Percentiles rank a stretch among this genome's conserved stretches.
phyloP scores from a whole-genome alignment of 1,140 invertebrate genomes.

The Nymphalis io region DNA sequence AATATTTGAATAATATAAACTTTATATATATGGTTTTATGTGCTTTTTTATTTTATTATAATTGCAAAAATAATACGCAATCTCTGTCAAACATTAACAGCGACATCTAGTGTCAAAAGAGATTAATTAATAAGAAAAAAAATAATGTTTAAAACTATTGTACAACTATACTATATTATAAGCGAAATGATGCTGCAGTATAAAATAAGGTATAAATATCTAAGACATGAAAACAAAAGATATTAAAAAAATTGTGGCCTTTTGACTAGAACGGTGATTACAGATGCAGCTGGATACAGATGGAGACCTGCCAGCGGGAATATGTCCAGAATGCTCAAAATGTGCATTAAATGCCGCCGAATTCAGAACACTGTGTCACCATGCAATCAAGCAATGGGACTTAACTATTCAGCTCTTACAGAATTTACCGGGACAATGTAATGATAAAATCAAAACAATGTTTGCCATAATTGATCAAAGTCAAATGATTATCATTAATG shows the following conservation, averaged over 20 bases:
- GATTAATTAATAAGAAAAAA: too few species aligned
- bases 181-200: too few species aligned
- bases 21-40: not conserved
- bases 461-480: conserved; percentile 47
- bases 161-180: too few species aligned
- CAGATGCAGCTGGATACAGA: conserved; percentile 58
- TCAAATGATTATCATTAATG: conserved; percentile 41
- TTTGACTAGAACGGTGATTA: conserved; percentile 64
- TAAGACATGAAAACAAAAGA: not conserved
- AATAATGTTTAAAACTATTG: too few species aligned
- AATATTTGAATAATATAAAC: not conserved
- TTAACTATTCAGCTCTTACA: conserved; percentile 44
- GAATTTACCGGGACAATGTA: conserved; percentile 37
- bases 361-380: conserved; percentile 53
- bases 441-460: conserved; percentile 32
- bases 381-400: conserved; percentile 52
- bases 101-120: not conserved
- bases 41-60: not conserved
- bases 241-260: conserved; percentile 42
- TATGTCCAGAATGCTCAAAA: conserved; percentile 54
- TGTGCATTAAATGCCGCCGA: conserved; percentile 52
- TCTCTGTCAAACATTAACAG: not conserved
- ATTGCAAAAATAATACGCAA: conserved; percentile 2
- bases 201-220: too few species aligned
- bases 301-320: conserved; percentile 53